phyloP scores from a whole-genome alignment of 2,888 invertebrate species.

The Lacanobia oleracea region DNA sequence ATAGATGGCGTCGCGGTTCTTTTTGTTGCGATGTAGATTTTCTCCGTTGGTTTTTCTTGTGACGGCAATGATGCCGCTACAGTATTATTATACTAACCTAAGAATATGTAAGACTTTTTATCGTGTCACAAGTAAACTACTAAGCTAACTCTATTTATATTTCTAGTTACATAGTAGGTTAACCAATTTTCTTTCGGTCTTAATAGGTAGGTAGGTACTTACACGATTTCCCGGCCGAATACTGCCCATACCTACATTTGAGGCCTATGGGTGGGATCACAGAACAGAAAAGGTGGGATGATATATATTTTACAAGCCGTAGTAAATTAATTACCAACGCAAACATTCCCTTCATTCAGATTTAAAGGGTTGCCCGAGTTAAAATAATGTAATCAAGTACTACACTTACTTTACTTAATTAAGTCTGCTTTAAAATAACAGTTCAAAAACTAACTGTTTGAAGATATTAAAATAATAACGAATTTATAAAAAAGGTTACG shows the following conservation, averaged over 20 bases:
- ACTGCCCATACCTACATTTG: neutral
- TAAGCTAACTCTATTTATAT: too few relatives aligned
- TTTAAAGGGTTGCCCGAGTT: constrained; percentile 5
- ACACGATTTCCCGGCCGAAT: neutral
- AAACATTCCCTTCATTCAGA: constrained; percentile 6
- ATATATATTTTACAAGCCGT: constrained; percentile 3
- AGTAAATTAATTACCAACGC: neutral
- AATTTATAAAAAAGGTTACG: constrained; percentile 3
- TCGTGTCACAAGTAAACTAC: too few relatives aligned
- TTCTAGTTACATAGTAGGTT: too few relatives aligned
- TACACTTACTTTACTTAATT: constrained; percentile 6
- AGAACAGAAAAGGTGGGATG: too few relatives aligned
- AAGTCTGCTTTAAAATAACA: constrained; percentile 16
- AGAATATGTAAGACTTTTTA: too few relatives aligned
- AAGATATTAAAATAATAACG: constrained; percentile 14
- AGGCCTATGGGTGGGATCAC: too few relatives aligned
- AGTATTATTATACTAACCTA: too few relatives aligned
- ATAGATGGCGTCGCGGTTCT: too few relatives aligned
- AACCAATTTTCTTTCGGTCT: too few relatives aligned
- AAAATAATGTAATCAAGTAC: constrained; percentile 19
- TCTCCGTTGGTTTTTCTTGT: too few relatives aligned
- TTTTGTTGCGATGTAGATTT: too few relatives aligned
- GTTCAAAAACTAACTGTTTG: constrained; percentile 9
- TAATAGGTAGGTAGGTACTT: neutral
- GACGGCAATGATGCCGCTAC: too few relatives aligned